These are phyloP conservation scores for Zygothrica quintamaculata DNA, from an alignment of 2,888 invertebrate species.

Conservation along the genomic window DNA sequence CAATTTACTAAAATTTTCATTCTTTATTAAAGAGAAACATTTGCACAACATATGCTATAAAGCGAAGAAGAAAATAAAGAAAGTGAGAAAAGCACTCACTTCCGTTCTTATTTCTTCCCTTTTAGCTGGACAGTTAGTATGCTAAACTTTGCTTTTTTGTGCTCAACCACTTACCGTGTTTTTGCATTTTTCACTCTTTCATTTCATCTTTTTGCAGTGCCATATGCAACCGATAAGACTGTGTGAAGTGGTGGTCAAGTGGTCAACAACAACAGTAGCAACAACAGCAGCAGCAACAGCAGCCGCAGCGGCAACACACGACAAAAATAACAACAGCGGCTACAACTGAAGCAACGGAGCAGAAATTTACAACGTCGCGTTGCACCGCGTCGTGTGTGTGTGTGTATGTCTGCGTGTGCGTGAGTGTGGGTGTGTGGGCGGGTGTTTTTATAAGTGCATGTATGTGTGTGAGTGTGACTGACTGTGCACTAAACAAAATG, in stretches of 20 bases:
- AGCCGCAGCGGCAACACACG: conserved; percentile 5
- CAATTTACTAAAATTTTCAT: conserved; percentile 1
- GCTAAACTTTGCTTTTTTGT: not conserved
- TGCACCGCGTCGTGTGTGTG: conserved; percentile 19
- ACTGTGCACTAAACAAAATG: conserved; percentile 47
- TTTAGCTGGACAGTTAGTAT: too few relatives aligned
- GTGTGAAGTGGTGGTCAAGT: conserved; percentile 64
- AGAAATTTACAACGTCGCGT: not conserved
- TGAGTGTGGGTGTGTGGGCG: conserved; percentile 14
- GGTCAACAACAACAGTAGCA: conserved; percentile 45
- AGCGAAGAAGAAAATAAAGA: too few relatives aligned
- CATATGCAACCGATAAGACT: conserved; percentile 77
- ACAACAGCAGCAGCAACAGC: conserved; percentile 10
- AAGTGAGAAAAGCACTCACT: too few relatives aligned
- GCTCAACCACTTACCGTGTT: not conserved
- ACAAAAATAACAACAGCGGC: conserved; percentile 10
- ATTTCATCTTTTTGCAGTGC: conserved; percentile 60
- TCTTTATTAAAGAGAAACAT: not conserved
- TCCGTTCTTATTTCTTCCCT: too few relatives aligned
- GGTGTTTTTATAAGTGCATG: conserved; percentile 15
- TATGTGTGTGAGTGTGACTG: conserved; percentile 1
- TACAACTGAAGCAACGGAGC: conserved; percentile 7
- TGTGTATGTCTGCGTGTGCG: conserved; percentile 1
- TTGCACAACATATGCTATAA: too few relatives aligned
- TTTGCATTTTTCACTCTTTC: not conserved